Evolutionary conservation across 1,140 invertebrate genomes (phyloP).

Genomic region (Leguminivora glycinivorella): DNA sequence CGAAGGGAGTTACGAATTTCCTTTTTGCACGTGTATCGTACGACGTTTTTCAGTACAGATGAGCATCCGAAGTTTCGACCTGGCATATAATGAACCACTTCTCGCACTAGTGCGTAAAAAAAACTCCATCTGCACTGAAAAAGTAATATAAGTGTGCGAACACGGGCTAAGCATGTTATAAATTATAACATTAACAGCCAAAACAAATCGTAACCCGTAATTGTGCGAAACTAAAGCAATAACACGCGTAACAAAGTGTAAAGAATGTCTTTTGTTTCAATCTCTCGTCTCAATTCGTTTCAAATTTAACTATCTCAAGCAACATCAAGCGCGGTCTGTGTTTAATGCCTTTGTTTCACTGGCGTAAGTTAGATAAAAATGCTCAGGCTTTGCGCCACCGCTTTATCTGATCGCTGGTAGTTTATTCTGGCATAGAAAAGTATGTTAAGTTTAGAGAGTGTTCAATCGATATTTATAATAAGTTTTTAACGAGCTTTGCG

Average conservation of each 20-base stretch:
- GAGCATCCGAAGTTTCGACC: too few relatives aligned
- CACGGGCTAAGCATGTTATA: neutral
- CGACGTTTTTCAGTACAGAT: too few relatives aligned
- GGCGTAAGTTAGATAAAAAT: neutral
- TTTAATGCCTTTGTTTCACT: neutral
- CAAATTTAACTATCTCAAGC: neutral
- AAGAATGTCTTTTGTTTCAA: conserved; percentile 1
- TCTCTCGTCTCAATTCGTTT: neutral
- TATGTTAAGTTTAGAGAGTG: too few relatives aligned
- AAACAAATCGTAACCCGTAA: neutral
- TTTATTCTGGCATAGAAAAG: too few relatives aligned
- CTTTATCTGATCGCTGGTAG: neutral
- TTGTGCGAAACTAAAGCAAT: neutral
- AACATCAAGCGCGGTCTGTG: neutral
- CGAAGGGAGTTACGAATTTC: too few relatives aligned
- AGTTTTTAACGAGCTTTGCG: too few relatives aligned
- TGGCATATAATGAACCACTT: too few relatives aligned
- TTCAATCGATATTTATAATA: too few relatives aligned
- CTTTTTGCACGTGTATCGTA: too few relatives aligned
- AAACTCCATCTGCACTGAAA: too few relatives aligned
- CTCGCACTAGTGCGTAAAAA: too few relatives aligned
- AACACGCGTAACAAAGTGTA: neutral
- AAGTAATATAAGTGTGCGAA: neutral
- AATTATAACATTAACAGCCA: too few relatives aligned
- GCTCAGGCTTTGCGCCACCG: neutral